These are phyloP conservation scores for Chrysina gloriosa DNA, from an alignment of 2,888 invertebrate genomes.

Conservation along the genomic window DNA sequence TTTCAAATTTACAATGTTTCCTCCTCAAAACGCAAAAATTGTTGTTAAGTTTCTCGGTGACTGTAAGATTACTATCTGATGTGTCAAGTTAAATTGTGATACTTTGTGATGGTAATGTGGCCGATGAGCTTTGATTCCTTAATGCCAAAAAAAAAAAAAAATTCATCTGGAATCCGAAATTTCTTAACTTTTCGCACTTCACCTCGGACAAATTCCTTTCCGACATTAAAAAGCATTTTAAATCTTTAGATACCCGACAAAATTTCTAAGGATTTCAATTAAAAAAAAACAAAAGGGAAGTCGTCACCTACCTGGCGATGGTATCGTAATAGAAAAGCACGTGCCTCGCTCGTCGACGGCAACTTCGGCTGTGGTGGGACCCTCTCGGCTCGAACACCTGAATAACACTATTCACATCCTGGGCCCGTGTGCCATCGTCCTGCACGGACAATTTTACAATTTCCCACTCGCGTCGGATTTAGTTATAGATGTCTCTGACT, in stretches of 20 bases:
- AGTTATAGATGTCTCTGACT: constrained; percentile 23
- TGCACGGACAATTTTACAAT: constrained; percentile 22
- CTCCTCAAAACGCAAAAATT: no score
- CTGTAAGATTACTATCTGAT: no score
- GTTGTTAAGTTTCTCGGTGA: no score
- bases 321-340: neutral
- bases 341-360: neutral
- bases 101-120: no score
- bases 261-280: neutral
- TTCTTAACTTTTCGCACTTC: no score
- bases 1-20: no score
- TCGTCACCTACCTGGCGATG: neutral
- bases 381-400: constrained; percentile 15
- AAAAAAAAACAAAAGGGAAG: neutral
- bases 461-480: neutral
- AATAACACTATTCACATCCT: constrained; percentile 10
- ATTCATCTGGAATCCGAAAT: no score
- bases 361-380: neutral
- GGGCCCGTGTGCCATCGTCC: neutral
- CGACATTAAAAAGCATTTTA: neutral
- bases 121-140: no score
- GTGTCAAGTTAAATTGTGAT: no score
- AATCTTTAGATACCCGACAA: neutral
- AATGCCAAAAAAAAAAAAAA: no score
- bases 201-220: neutral